These are phyloP conservation scores for Phyllostomus hastatus DNA, from an alignment of 2,113 vertebrate genomes.

Conservation along the genomic window DNA sequence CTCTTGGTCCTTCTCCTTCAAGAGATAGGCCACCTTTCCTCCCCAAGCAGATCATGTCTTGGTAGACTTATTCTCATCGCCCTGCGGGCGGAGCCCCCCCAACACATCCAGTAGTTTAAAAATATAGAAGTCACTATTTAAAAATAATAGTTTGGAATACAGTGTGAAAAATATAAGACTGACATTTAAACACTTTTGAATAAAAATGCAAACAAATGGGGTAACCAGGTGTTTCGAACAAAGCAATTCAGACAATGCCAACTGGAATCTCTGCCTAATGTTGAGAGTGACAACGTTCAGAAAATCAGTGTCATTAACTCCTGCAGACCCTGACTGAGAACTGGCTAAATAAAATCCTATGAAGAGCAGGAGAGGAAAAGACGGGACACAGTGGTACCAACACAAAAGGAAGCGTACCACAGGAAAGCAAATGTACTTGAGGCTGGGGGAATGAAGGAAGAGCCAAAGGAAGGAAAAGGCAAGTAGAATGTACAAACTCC, in stretches of 20 bases:
- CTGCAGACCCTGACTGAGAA: background rate
- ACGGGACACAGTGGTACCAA: background rate
- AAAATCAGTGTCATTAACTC: background rate
- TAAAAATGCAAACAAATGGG: conserved; percentile 13
- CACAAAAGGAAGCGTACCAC: background rate
- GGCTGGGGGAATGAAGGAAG: background rate
- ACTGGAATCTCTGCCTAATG: background rate
- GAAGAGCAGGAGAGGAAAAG: background rate
- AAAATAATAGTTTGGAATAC: background rate
- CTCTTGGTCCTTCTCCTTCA: too few species aligned
- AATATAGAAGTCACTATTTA: background rate
- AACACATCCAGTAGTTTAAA: background rate
- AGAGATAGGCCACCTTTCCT: too few species aligned
- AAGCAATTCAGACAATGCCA: background rate
- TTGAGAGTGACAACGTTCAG: background rate
- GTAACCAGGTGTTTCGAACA: background rate
- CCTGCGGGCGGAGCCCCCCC: too few species aligned
- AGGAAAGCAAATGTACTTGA: background rate
- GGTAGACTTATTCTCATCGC: too few species aligned
- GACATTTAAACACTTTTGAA: background rate
- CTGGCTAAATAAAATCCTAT: background rate
- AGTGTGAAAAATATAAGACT: background rate
- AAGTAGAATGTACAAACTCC: background rate
- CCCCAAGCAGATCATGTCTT: too few species aligned
- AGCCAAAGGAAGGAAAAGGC: background rate